phyloP scores from a whole-genome alignment of 2,888 invertebrate genomes.

The Archips crataeganus region DNA sequence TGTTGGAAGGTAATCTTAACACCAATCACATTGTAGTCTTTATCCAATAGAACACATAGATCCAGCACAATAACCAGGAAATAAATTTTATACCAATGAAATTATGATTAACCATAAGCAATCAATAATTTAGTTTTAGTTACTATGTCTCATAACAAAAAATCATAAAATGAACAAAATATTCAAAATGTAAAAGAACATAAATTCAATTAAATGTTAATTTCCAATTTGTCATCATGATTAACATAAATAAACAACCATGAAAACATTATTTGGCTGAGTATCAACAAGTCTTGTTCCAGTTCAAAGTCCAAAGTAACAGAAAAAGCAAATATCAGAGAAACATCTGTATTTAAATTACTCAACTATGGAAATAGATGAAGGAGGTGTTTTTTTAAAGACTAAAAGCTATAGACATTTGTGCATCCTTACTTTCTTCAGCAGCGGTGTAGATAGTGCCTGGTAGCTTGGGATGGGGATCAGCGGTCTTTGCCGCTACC shows the following conservation, averaged over 20 bases:
- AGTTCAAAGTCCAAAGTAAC: slow-evolving; percentile 68
- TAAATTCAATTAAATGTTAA: neutral
- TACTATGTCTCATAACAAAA: neutral
- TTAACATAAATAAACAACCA: slow-evolving; percentile 24
- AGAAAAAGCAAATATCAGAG: slow-evolving; percentile 40
- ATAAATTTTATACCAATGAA: too few species aligned
- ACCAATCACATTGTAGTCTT: too few species aligned
- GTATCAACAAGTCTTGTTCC: slow-evolving; percentile 43
- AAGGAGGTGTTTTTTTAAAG: neutral
- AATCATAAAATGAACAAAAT: neutral
- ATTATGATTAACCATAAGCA: too few species aligned
- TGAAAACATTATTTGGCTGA: slow-evolving; percentile 37
- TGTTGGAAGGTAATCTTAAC: too few species aligned
- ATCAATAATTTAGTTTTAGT: too few species aligned
- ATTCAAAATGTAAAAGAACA: neutral
- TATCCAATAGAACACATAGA: too few species aligned
- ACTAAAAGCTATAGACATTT: slow-evolving; percentile 1
- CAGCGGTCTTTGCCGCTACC: slow-evolving; percentile 96
- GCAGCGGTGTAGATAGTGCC: slow-evolving; percentile 97
- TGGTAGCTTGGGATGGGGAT: slow-evolving; percentile 95
- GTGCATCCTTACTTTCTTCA: slow-evolving; percentile 89
- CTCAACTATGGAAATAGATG: neutral
- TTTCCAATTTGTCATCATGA: slow-evolving; percentile 3
- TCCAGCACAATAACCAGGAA: too few species aligned
- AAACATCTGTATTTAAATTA: neutral